These are phyloP conservation scores for Trichopoda pennipes DNA, from an alignment of 2,888 invertebrate genomes.

Conservation along the genomic window DNA sequence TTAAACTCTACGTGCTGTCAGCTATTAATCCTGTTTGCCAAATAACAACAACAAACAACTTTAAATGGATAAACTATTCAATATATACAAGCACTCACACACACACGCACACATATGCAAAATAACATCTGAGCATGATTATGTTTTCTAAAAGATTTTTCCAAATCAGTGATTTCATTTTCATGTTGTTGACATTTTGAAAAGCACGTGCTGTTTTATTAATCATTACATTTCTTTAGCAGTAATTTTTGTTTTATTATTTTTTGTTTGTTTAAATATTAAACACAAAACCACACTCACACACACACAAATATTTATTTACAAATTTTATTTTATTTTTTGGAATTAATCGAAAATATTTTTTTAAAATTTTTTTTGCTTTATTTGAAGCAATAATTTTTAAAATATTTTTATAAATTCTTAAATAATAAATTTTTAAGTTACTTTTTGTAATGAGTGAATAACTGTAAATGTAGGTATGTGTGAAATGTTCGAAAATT, in stretches of 20 bases:
- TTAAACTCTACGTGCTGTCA: conserved; percentile 11
- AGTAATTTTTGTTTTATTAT: neutral
- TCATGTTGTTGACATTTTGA: neutral
- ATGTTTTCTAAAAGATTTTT: conserved; percentile 6
- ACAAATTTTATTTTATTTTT: no score
- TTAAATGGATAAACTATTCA: conserved; percentile 7
- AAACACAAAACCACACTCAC: neutral
- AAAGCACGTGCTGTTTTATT: conserved; percentile 24
- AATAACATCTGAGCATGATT: neutral
- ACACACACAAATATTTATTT: neutral
- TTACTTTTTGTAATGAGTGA: conserved; percentile 26
- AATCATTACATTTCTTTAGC: neutral
- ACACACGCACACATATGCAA: neutral
- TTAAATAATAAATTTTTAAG: conserved; percentile 13
- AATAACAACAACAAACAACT: conserved; percentile 32
- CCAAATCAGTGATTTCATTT: conserved; percentile 4
- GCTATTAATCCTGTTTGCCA: conserved; percentile 50
- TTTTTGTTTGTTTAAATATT: neutral
- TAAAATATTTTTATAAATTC: neutral
- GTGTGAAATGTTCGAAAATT: conserved; percentile 25
- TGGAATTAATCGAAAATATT: neutral
- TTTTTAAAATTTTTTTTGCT: conserved; percentile 8
- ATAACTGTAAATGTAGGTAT: conserved; percentile 10
- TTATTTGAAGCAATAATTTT: conserved; percentile 1
- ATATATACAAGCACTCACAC: neutral